A percentile compares a stretch with the other conserved stretches of the same genome.
Evolutionary conservation across 2,797 vertebrate species (phyloP).

Genomic region (Martes flavigula): DNA sequence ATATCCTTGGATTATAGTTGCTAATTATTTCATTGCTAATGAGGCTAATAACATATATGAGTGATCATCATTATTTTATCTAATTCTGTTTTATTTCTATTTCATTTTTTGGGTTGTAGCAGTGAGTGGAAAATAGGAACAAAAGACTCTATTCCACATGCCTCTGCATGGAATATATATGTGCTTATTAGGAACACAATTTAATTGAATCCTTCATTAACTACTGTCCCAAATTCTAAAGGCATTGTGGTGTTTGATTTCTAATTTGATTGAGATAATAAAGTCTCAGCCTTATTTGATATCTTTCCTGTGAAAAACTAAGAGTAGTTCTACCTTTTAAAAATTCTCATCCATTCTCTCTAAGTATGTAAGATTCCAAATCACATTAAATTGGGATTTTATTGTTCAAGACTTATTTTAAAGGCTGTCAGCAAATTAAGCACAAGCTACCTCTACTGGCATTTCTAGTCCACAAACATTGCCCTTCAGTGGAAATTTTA

Average conservation of each 20-base stretch:
- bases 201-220: constrained; percentile 5
- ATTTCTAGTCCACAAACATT: neutral
- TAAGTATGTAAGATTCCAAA: neutral
- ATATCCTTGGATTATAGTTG: neutral
- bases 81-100: neutral
- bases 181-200: neutral
- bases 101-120: neutral
- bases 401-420: neutral
- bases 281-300: neutral
- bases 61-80: neutral
- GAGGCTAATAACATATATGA: neutral
- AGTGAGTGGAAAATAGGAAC: neutral
- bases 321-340: neutral
- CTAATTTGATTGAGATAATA: neutral
- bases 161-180: neutral
- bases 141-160: neutral
- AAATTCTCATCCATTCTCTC: neutral
- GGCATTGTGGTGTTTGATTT: neutral
- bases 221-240: neutral
- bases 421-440: neutral
- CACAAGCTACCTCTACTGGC: neutral
- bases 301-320: neutral
- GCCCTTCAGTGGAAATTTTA: neutral
- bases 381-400: neutral
- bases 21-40: neutral